Percentiles rank a stretch among this genome's conserved stretches.
phyloP scores from a whole-genome alignment of 2,797 vertebrate species.

The Eurystomus glaucurus region DNA sequence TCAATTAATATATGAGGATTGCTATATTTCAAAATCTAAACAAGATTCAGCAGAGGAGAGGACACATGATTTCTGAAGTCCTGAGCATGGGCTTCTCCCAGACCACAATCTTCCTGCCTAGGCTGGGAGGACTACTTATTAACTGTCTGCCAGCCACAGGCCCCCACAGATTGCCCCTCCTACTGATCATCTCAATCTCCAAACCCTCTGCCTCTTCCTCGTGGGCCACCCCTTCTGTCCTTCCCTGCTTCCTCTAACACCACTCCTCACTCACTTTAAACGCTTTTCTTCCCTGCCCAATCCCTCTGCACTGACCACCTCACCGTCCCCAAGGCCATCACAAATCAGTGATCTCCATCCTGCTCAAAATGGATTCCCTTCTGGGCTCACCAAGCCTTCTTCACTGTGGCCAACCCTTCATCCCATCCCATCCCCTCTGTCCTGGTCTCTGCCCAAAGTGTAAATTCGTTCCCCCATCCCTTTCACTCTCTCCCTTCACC shows the following conservation, averaged over 20 bases:
- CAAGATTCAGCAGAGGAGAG: background rate
- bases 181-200: background rate
- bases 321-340: background rate
- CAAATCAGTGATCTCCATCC: accelerated
- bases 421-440: background rate
- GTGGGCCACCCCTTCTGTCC: background rate
- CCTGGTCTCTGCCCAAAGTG: background rate
- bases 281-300: background rate
- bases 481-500: background rate
- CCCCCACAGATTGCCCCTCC: background rate
- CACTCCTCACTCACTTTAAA: background rate
- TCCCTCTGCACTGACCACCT: background rate
- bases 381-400: background rate
- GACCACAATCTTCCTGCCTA: background rate
- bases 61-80: background rate
- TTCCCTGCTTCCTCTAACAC: background rate
- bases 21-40: background rate
- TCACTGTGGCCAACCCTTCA: accelerated
- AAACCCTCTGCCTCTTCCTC: background rate
- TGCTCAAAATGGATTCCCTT: background rate
- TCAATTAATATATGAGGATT: background rate
- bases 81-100: background rate
- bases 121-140: accelerated
- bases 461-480: accelerated
- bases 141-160: background rate